Percentiles rank a stretch among this genome's conserved stretches.
Evolutionary conservation across 30 jellyfish, hydroid and myxozoan species (phyloP).

Genomic region (Hydractinia echinata): DNA sequence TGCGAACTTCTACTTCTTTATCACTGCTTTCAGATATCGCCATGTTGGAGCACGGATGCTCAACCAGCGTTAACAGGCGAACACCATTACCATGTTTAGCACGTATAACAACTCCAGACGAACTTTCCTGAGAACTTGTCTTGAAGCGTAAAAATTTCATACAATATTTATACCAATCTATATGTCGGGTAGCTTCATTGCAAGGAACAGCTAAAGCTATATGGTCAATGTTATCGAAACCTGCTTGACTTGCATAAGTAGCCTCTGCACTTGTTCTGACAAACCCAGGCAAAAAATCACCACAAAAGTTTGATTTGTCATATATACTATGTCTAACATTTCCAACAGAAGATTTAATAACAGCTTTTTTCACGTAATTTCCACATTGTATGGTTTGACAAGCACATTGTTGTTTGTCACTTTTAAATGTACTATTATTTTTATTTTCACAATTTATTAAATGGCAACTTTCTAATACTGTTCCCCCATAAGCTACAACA

Average conservation of each 20-base stretch:
- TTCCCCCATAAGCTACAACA: constrained; percentile 19
- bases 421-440: background rate
- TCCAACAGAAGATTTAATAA: constrained; percentile 75
- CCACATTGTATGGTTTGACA: background rate
- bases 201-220: constrained; percentile 65
- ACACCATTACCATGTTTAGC: constrained; percentile 46
- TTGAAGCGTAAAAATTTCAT: constrained; percentile 44
- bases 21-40: constrained; percentile 17
- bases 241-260: background rate
- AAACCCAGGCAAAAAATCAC: constrained; percentile 69
- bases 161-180: constrained; percentile 66
- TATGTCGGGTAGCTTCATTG: constrained; percentile 41
- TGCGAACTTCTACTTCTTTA: background rate
- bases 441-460: background rate
- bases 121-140: constrained; percentile 48
- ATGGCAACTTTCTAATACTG: background rate
- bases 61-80: constrained; percentile 53
- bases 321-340: constrained; percentile 53
- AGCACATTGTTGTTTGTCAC: background rate
- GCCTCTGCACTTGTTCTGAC: background rate
- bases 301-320: constrained; percentile 43
- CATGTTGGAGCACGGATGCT: constrained; percentile 72
- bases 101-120: constrained; percentile 55
- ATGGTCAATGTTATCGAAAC: constrained; percentile 48
- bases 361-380: constrained; percentile 44